Percentiles rank a stretch among this genome's conserved stretches.
Conservation (phyloP, 2,113 vertebrate genomes). For the Excalfactoria chinensis region DNA sequence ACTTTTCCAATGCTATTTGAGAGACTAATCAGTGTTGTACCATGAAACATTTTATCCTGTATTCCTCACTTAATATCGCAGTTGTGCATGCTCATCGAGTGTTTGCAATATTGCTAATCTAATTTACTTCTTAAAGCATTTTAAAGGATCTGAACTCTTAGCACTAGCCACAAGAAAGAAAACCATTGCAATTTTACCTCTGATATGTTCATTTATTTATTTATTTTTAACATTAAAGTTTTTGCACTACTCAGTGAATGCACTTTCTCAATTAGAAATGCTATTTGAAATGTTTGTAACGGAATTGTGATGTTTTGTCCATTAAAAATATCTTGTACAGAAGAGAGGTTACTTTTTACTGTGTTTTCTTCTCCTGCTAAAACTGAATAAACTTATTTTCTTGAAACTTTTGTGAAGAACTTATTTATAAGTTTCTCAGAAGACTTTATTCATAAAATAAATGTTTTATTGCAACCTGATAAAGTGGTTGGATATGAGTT, state of each 20-base stretch:
- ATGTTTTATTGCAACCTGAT: background rate
- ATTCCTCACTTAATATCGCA: background rate
- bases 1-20: background rate
- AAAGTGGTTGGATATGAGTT: background rate
- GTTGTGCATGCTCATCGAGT: background rate
- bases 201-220: background rate
- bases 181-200: background rate
- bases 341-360: conserved; percentile 4
- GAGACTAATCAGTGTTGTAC: background rate
- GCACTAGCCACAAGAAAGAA: background rate
- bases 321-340: conserved; percentile 1
- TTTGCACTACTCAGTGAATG: background rate
- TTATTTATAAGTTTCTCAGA: background rate
- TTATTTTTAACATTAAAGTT: background rate
- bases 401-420: background rate
- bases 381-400: conserved; percentile 52
- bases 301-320: background rate
- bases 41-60: background rate
- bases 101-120: background rate
- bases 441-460: background rate
- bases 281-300: background rate
- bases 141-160: background rate
- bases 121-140: background rate
- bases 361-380: background rate
- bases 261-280: background rate